A percentile compares a stretch with the other conserved stretches of the same genome.
Conservation (phyloP, 2,797 vertebrate species). For the Aldrovandia affinis region DNA sequence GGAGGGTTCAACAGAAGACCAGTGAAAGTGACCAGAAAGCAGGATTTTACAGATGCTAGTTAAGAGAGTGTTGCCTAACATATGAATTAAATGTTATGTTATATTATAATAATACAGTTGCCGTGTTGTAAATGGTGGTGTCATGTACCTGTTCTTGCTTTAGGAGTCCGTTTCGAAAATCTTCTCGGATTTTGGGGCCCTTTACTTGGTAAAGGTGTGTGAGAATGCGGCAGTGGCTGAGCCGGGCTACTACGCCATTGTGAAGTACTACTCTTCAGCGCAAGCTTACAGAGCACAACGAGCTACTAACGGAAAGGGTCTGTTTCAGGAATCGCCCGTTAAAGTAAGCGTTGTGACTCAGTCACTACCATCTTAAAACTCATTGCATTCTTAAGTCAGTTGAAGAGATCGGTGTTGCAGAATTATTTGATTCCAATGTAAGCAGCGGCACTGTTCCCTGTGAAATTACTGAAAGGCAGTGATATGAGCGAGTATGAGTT, state of each 20-base stretch:
- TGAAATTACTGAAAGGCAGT: neutral
- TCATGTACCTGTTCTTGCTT: neutral
- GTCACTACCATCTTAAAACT: too few species aligned
- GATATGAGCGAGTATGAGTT: neutral
- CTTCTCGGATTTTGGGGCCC: constrained; percentile 77
- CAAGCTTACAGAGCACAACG: constrained; percentile 76
- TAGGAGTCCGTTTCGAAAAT: constrained; percentile 65
- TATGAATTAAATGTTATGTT: too few species aligned
- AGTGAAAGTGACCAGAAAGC: too few species aligned
- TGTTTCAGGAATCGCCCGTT: constrained; percentile 74
- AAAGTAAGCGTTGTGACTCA: constrained; percentile 65
- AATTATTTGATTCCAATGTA: neutral
- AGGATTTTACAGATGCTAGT: too few species aligned
- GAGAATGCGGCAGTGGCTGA: constrained; percentile 66
- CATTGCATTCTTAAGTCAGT: neutral
- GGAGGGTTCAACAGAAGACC: too few species aligned
- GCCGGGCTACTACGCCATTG: constrained; percentile 74
- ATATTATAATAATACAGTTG: too few species aligned
- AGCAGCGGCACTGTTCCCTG: neutral
- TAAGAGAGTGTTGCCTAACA: too few species aligned
- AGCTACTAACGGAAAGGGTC: constrained; percentile 56
- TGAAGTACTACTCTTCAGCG: constrained; percentile 78
- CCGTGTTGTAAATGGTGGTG: too few species aligned
- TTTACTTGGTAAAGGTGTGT: constrained; percentile 74
- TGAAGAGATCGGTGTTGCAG: neutral